Evolutionary conservation across 2,888 invertebrate genomes (phyloP).

Genomic region (Cynaeus angustus): DNA sequence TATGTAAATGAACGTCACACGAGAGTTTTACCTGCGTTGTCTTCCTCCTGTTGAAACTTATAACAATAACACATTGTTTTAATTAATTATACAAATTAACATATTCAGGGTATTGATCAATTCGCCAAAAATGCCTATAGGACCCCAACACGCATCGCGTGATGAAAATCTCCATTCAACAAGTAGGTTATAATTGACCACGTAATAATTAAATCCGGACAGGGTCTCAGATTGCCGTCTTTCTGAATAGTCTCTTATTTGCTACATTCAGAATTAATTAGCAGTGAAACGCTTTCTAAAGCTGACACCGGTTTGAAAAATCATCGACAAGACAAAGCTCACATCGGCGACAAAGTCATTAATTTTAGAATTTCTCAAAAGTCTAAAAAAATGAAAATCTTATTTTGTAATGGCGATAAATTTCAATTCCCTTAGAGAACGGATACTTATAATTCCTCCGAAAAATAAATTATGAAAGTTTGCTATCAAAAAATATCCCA

Average conservation of each 20-base stretch:
- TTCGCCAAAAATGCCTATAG: constrained; percentile 28
- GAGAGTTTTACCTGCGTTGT: not conserved
- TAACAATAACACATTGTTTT: constrained; percentile 15
- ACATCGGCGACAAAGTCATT: constrained; percentile 18
- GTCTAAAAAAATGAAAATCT: not conserved
- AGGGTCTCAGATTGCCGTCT: constrained; percentile 31
- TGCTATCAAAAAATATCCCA: constrained; percentile 4
- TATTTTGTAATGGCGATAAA: constrained; percentile 10
- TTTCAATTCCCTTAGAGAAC: constrained; percentile 12
- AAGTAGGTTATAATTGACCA: constrained; percentile 44
- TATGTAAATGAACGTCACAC: constrained; percentile 24
- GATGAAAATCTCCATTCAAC: constrained; percentile 41
- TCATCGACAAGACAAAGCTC: constrained; percentile 32
- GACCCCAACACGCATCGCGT: constrained; percentile 41
- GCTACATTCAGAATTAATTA: constrained; percentile 17
- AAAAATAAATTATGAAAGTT: constrained; percentile 9
- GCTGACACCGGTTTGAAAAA: constrained; percentile 27
- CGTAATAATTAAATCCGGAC: constrained; percentile 41
- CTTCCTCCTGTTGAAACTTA: constrained; percentile 2
- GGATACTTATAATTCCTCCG: constrained; percentile 2
- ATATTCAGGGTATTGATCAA: constrained; percentile 41
- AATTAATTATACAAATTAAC: constrained; percentile 40
- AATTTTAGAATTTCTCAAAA: too few relatives aligned
- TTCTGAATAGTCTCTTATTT: constrained; percentile 37
- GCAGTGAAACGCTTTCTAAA: constrained; percentile 24